Evolutionary conservation across 2,113 vertebrate species (phyloP).

Genomic region (Monarcha castaneiventris): DNA sequence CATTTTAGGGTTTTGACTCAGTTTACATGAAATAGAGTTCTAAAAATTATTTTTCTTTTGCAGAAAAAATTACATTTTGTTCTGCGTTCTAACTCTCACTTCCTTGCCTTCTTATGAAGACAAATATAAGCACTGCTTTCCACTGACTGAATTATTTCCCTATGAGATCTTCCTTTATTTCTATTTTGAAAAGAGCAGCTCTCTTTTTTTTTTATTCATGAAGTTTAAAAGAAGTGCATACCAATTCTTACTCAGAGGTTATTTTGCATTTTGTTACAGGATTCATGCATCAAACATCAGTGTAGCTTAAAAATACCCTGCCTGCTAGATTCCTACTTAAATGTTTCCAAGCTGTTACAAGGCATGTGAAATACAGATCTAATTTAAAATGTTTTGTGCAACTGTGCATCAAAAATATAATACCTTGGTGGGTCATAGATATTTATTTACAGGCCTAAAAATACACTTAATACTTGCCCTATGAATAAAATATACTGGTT

Average conservation of each 20-base stretch:
- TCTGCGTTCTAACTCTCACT: background rate
- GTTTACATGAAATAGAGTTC: background rate
- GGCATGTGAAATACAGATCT: background rate
- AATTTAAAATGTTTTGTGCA: background rate
- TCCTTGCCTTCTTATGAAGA: background rate
- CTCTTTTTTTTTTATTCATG: background rate
- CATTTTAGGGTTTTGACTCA: background rate
- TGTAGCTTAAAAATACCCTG: background rate
- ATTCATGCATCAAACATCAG: background rate
- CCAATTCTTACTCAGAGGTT: background rate
- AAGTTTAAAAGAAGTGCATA: background rate
- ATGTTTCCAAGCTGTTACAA: background rate
- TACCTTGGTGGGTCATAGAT: background rate
- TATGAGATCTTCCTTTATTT: background rate
- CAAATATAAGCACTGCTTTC: background rate
- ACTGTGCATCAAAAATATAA: background rate
- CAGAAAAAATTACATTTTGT: background rate
- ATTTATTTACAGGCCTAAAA: constrained; percentile 28
- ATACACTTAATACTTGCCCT: background rate
- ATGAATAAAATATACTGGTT: background rate
- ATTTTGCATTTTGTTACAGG: background rate
- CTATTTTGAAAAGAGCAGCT: background rate
- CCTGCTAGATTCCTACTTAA: background rate
- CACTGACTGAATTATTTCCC: background rate
- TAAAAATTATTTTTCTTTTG: background rate